These are phyloP conservation scores for Malaclemys terrapin DNA, from an alignment of 2,113 vertebrate species.

Conservation along the genomic window DNA sequence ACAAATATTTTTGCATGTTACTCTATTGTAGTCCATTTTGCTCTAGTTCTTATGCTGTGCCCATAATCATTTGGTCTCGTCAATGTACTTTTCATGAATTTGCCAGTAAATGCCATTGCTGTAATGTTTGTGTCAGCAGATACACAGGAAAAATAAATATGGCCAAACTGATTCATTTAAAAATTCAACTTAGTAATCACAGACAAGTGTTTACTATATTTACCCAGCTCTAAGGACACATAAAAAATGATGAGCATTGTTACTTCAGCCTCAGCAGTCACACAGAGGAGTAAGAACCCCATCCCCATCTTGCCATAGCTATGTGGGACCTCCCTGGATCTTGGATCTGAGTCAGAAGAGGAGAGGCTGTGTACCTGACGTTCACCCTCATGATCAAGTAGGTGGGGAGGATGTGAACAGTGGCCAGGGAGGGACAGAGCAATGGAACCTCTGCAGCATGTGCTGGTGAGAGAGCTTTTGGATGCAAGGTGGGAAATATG, in stretches of 20 bases:
- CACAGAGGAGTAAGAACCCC: not conserved
- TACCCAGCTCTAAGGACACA: not conserved
- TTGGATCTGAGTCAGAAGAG: not conserved
- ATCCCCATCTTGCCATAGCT: not conserved
- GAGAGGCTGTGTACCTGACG: not conserved
- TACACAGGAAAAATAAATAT: accelerated
- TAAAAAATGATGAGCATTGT: not conserved
- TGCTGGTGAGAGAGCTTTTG: not conserved
- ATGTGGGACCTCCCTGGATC: not conserved
- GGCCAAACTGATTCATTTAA: not conserved
- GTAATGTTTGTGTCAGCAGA: not conserved
- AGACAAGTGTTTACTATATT: not conserved
- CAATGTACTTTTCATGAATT: not conserved
- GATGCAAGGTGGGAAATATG: not conserved
- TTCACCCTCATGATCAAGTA: not conserved
- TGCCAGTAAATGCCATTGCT: not conserved
- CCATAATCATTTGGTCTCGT: not conserved
- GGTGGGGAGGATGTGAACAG: not conserved
- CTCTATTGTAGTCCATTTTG: accelerated
- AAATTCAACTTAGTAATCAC: not conserved
- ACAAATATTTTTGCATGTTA: accelerated
- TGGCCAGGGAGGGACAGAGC: not conserved
- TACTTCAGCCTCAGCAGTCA: not conserved
- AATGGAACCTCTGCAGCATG: not conserved
- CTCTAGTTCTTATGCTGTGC: not conserved